phyloP scores from a whole-genome alignment of 2,113 vertebrate species.

The Eupsittula cactorum region DNA sequence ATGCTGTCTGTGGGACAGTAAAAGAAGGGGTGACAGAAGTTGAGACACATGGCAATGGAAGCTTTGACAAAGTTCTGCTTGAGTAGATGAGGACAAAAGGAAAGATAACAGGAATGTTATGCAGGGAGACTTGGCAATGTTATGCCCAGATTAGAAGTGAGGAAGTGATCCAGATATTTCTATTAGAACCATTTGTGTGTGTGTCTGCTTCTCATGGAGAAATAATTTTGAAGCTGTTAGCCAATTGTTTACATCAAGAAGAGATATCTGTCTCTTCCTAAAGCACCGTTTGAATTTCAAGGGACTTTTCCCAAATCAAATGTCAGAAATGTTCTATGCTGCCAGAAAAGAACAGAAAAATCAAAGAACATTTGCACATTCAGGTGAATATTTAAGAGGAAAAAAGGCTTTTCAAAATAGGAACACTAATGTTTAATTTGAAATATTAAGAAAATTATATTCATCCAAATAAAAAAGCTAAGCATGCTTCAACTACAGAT shows the following conservation, averaged over 20 bases:
- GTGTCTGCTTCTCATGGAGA: constrained; percentile 1
- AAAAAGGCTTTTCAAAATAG: neutral
- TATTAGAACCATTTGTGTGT: neutral
- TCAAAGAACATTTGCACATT: neutral
- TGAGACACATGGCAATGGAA: neutral
- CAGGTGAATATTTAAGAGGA: neutral
- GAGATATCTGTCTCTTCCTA: neutral
- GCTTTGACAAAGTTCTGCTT: constrained; percentile 12
- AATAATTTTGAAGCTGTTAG: constrained; percentile 24
- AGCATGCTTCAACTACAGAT: neutral
- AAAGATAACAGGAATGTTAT: neutral
- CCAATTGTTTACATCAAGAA: constrained; percentile 1
- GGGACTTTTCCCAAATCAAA: neutral
- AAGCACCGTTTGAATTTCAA: constrained; percentile 25
- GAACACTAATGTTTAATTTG: neutral
- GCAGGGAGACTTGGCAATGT: neutral
- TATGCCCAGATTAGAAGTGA: neutral
- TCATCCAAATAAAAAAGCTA: neutral
- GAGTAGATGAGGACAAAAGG: neutral
- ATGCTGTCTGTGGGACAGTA: neutral
- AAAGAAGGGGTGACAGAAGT: neutral
- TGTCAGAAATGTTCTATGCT: constrained; percentile 20
- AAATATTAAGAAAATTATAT: neutral
- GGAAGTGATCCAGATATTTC: constrained; percentile 15
- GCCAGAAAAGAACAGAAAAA: neutral